Evolutionary conservation across 2,113 vertebrate species (phyloP), one percentile per base, ranked within the genome.

Genomic region (Synchiropus splendidus): DNA sequence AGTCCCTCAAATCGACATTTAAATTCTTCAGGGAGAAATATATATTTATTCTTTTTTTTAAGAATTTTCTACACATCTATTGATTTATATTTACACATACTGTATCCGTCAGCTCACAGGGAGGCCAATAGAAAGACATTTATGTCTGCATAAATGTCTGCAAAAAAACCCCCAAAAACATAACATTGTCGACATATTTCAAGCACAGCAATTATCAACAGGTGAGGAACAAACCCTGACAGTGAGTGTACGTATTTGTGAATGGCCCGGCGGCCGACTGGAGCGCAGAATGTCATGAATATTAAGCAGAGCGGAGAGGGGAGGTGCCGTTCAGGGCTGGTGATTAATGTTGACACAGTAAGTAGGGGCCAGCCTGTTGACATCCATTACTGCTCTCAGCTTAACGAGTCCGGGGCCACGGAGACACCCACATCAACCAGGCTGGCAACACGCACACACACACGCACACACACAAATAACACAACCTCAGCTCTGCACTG

Each of bases 261-360:
- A 12, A 10, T 32, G 16, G 21, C 31, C 16, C 16, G 31, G 12
- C n/a, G 16, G 37, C 36, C 32, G 40, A 42, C 51, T 37, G 9
- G 8, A 18, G 18, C 18, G 35, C 18, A 33, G 36, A 45, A 43
- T 54, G 54, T 41, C 42, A 40, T 46, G 58, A 56, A 58, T 63
- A 54, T 39, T 62, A 58, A 61, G 35, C 35, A 31, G 54, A 52
- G 35, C 14, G 9, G 42, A 10, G 45, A 45, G 38, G 36, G 39
- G 16, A 4, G 4, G 37, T 47, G 47, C 40, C 32, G 16, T 61
- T 27, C 40, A 39, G 42, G 36, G 30, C 33, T 18, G 0, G 72
- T 80, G 85, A 86, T 84, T 83, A 83, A 84, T 73, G 81, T 77
- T 67, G 36, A 53, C 54, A 54, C 53, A 36, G 57, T 66, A 55